Evolutionary conservation across 2,113 vertebrate species (phyloP), one percentile per base, ranked within the genome.

Genomic region (Oncorhynchus clarkii): DNA sequence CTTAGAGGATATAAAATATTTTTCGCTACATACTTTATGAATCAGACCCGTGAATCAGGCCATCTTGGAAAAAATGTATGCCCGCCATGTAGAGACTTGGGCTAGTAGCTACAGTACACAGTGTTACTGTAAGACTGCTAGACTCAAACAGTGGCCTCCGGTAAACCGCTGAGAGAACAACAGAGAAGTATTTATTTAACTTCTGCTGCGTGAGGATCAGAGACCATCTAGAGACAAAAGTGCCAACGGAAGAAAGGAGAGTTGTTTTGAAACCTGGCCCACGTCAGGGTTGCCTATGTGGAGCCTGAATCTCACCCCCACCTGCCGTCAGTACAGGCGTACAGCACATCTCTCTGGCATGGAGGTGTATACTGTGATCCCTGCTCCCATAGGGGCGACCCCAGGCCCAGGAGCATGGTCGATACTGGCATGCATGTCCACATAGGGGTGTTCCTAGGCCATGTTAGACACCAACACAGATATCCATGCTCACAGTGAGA

Each of bases 311-410:
- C 80, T 78, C 87, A 82, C 83, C 74, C 68, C 5, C 39, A 45
- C 39, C 39, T 76, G 72, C 70, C 72, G 76, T 27, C 20, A 27
- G 9, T 29, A 71, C 82, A 92, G 89, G 86, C 83, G 82, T 29
- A 16, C 29, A 72, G 77, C 89, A 66, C 83, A 79, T 84, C 86
- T 88, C 80, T 90, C 64, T 85, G 84, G 84, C 76, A 90, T 91
- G 90, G 91, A 85, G 81, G 85, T 77, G 73, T 80, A 78, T 77
- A 54, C 71, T 78, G 75, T 84, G 75, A 88, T 83, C 83, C n/a
- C 14, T 76, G 71, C 71, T 74, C 75, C 73, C 82, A 92, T 91
- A 85, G 67, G 88, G 89, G 87, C 83, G 80, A 64, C 48, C 20
- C 66, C 71, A 78, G 67, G 67, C 34, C 16, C 67, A 71, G 78